Base-by-base conservation (phyloP, 2,888 invertebrate species). In the Mesopsocus fuscifrons region DNA sequence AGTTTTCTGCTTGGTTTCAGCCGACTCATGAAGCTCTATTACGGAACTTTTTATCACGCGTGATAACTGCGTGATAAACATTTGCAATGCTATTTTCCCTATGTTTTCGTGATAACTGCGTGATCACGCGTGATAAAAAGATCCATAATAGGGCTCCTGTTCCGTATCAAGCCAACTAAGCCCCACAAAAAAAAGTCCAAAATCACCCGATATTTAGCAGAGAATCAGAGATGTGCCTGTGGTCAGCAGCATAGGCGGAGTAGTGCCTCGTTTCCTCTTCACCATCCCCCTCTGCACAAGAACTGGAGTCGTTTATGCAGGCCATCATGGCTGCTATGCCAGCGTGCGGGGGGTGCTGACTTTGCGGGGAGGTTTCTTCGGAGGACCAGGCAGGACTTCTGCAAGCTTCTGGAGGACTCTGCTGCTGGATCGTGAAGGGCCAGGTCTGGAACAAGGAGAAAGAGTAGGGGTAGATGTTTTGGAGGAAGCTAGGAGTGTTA, bases 381-480 rank as follows among this genome's bases (percentile, higher is more conserved):
- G 38, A 38, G 4, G 38, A 38, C 38, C 38, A 38, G 5, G 17
- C 38, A 18, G 38, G 38, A 21, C 38, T 38, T 5, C 20, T 15
- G 3, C 18, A 38, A 3, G 17, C 17, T 38, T 38, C 20, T 18
- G 15, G n/a, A 13, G 20, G n/a, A n/a, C 18, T 5, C 20, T 38
- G 38, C 11, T 38, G 38, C 18, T 38, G 38, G 20, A 38, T 38
- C 38, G 38, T 38, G 38, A 38, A 38, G 6, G 38, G 38, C 38
- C 38, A 38, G 20, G 38, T 38, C 38, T 38, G 38, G 11, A 38
- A 38, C 13, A 13, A 5, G 21, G 20, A 18, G 20, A 16, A 38
- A 16, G 17, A 33, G 5, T 4, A 33, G 3, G 15, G 15, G 4
- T 9, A 9, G 15, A 5, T 16, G 33, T 33, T n/a, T 5, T 16